Evolutionary conservation across 2,797 vertebrate genomes (phyloP).

Genomic region (Falco novaeseelandiae): DNA sequence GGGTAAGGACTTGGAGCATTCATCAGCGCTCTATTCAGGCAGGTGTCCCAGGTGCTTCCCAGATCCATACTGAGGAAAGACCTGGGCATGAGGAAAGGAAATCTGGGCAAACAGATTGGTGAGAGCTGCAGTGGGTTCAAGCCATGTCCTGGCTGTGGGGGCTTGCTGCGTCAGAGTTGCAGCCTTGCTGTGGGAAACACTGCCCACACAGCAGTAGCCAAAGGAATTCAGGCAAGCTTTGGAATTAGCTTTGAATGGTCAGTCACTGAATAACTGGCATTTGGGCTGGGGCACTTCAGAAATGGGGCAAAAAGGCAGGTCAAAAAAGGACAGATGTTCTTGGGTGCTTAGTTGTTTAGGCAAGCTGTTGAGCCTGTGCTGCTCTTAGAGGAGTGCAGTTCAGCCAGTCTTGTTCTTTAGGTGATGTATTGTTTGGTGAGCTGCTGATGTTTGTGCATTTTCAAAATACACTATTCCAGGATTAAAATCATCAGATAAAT

Average conservation of each 20-base stretch:
- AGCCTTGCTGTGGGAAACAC: not conserved
- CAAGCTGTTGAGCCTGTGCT: not conserved
- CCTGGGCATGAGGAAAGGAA: not conserved
- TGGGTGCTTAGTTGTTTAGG: not conserved
- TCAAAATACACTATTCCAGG: not conserved
- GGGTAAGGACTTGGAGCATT: not conserved
- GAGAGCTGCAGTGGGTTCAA: not conserved
- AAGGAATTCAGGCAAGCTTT: not conserved
- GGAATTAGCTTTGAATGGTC: not conserved
- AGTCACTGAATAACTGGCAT: not conserved
- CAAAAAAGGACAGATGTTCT: not conserved
- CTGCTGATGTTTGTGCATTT: not conserved
- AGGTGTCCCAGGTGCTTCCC: accelerated
- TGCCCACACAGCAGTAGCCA: not conserved
- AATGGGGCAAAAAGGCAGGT: not conserved
- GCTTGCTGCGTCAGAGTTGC: not conserved
- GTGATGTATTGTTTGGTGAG: not conserved
- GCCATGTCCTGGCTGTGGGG: accelerated
- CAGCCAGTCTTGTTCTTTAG: not conserved
- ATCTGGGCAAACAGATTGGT: no score
- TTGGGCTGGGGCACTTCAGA: not conserved
- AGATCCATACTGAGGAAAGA: not conserved
- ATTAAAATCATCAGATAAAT: not conserved
- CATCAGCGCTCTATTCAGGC: not conserved
- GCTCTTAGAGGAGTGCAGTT: not conserved